phyloP scores from a whole-genome alignment of 2,888 invertebrate species.

The Colletes collaris region DNA sequence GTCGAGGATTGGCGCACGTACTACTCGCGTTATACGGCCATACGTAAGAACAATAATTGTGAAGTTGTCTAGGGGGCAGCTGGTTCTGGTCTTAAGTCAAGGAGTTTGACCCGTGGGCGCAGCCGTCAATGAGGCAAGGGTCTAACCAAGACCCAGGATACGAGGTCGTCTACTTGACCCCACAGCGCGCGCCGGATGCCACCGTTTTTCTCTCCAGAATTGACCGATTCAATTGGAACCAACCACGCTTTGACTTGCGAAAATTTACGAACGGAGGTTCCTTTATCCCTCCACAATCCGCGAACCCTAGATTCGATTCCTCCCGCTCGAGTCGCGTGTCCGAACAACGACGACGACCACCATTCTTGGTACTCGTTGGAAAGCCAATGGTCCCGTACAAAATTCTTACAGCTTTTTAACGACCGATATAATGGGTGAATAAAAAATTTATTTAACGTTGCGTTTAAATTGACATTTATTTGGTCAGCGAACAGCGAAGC shows the following conservation, averaged over 20 bases:
- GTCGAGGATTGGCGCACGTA: slow-evolving; percentile 37
- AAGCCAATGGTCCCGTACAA: too few relatives aligned
- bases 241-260: slow-evolving; percentile 60
- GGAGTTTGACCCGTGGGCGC: slow-evolving; percentile 79
- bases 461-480: too few relatives aligned
- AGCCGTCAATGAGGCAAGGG: slow-evolving; percentile 76
- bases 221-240: slow-evolving; percentile 74
- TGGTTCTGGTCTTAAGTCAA: slow-evolving; percentile 79
- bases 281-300: not conserved
- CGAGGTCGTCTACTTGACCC: slow-evolving; percentile 81
- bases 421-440: too few relatives aligned
- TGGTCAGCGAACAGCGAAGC: too few relatives aligned
- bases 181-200: slow-evolving; percentile 82
- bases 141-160: slow-evolving; percentile 80
- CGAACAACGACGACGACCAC: too few relatives aligned
- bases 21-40: slow-evolving; percentile 26
- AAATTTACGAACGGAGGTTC: slow-evolving; percentile 52
- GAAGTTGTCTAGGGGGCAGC: slow-evolving; percentile 78
- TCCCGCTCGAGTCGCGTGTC: too few relatives aligned
- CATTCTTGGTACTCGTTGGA: too few relatives aligned
- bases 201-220: slow-evolving; percentile 78
- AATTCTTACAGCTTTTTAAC: too few relatives aligned
- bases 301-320: not conserved
- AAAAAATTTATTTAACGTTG: too few relatives aligned
- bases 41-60: slow-evolving; percentile 57